Percentiles rank a stretch among this genome's conserved stretches.
These are phyloP conservation scores for Trissolcus brochymenae DNA, from an alignment of 2,888 invertebrate species.

Conservation along the genomic window DNA sequence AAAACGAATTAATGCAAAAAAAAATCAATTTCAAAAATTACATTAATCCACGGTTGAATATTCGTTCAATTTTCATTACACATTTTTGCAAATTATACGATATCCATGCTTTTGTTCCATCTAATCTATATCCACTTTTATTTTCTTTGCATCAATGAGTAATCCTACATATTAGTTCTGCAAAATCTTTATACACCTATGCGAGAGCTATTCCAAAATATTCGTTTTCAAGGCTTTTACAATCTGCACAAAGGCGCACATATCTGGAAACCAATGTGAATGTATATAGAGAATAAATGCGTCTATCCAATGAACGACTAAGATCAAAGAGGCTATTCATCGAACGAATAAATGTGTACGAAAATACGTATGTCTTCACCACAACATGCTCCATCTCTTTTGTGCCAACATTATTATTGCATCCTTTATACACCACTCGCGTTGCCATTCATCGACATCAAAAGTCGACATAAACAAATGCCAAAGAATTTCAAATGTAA, in stretches of 20 bases:
- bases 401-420: constrained; percentile 64
- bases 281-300: constrained; percentile 54
- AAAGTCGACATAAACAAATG: constrained; percentile 54
- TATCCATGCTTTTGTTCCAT: constrained; percentile 19
- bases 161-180: constrained; percentile 55
- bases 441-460: constrained; percentile 46
- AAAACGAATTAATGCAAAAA: too few relatives aligned
- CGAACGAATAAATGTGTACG: constrained; percentile 59
- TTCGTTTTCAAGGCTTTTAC: constrained; percentile 54
- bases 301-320: constrained; percentile 62
- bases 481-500: constrained; percentile 30
- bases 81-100: too few relatives aligned
- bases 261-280: constrained; percentile 57
- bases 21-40: too few relatives aligned
- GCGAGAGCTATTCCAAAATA: constrained; percentile 33
- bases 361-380: constrained; percentile 56
- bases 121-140: constrained; percentile 39
- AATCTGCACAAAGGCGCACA: constrained; percentile 36
- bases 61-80: too few relatives aligned
- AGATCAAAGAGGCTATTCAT: constrained; percentile 73
- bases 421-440: constrained; percentile 54
- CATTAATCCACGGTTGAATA: too few relatives aligned
- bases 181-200: constrained; percentile 46
- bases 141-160: constrained; percentile 38
- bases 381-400: constrained; percentile 54